Conservation (phyloP, 2,797 vertebrate genomes). For the Lepus townsendii region DNA sequence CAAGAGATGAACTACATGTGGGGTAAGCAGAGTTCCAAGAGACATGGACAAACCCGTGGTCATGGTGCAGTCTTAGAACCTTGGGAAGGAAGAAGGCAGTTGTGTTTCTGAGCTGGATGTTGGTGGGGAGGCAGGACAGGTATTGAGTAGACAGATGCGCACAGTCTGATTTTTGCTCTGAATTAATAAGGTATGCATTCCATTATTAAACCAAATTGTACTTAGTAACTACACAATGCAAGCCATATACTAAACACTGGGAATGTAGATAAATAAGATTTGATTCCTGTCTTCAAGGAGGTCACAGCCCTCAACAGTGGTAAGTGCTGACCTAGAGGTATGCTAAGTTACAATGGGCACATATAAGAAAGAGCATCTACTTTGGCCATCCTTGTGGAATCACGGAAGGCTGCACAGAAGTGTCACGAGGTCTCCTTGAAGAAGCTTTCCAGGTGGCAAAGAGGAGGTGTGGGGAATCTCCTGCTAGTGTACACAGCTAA, state of each 20-base stretch:
- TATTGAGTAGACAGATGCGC: background rate
- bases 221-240: background rate
- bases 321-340: background rate
- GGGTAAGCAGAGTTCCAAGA: background rate
- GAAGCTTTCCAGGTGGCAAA: background rate
- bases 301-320: background rate
- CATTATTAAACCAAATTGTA: conserved; percentile 2
- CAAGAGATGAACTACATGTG: background rate
- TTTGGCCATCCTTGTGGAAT: background rate
- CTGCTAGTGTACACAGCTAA: background rate
- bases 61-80: background rate
- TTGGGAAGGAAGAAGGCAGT: background rate
- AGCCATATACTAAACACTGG: background rate
- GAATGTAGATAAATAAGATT: background rate
- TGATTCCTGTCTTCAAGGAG: background rate
- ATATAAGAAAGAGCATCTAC: background rate
- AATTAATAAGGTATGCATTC: background rate
- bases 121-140: background rate
- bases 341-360: background rate
- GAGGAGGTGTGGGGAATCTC: background rate
- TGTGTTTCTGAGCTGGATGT: background rate
- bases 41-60: background rate
- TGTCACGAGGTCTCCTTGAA: background rate
- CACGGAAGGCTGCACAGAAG: background rate
- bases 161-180: background rate